Base-by-base conservation (phyloP, 2,888 invertebrate genomes). In the Aphodius granarius region DNA sequence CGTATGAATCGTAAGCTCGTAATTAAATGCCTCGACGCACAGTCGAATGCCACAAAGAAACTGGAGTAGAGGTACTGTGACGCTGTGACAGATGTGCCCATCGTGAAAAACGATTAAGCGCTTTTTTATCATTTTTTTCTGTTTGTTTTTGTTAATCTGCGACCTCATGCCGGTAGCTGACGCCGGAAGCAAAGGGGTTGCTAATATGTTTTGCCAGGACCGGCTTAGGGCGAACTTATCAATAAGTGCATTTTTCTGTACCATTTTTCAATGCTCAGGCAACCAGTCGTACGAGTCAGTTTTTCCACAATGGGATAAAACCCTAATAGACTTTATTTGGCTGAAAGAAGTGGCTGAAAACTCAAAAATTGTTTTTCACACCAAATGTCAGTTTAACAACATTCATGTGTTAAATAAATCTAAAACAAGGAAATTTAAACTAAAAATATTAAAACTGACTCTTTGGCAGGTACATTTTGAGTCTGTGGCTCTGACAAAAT, bases 141-240 rank as follows among this genome's bases (percentile, higher is more conserved):
- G 19, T 21, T 68, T 68, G 68, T 68, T 68, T 68, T 68, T 68
- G n/a, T 68, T 68, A 68, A 68, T 68, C 68, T 68, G 20, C 68
- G 22, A 68, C 68, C 68, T 68, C 68, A 68, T 22, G 68, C 68
- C 22, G 68, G 68, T 20, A 20, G 68, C 43, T 43, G 13, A 43
- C 43, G 43, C 43, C 13, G 13, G 6, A 9, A 13, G 9, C 43
- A 13, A 43, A 43, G 43, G 43, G 43, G 43, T 43, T 43, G 2
- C n/a, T 43, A 43, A 43, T 43, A 43, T 9, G 43, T 43, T 43
- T 6, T 9, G 13, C 6, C 43, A 43, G 43, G 43, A 43, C 43
- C 43, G 43, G 43, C 43, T 43, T 43, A 43, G 43, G 43, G 43
- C 13, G 4, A 9, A 43, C 6, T 1, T 43, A 0, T 43, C 6